A percentile compares a stretch with the other conserved stretches of the same genome.
phyloP scores from a whole-genome alignment of 2,113 vertebrate species.

The Cyprinus carpio region DNA sequence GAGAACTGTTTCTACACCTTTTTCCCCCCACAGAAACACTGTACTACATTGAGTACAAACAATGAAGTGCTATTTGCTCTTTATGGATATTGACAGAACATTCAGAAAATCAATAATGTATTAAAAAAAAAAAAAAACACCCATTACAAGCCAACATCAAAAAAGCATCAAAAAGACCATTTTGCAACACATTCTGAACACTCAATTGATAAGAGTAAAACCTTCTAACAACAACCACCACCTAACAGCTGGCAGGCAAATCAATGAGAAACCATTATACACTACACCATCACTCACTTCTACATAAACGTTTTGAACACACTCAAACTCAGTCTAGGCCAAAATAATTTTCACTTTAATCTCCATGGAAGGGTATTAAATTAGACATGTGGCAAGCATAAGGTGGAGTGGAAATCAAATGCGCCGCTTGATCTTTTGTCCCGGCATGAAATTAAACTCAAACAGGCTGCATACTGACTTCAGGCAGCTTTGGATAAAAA shows the following conservation, averaged over 20 bases:
- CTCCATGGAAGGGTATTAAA: conserved; percentile 3
- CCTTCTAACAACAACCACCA: background rate
- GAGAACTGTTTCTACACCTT: background rate
- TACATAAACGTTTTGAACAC: background rate
- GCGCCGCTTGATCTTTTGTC: conserved; percentile 28
- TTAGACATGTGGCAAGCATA: conserved; percentile 19
- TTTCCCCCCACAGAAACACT: background rate
- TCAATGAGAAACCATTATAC: conserved; percentile 9
- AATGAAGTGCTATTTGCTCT: conserved; percentile 28
- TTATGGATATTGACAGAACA: background rate
- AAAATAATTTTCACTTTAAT: background rate
- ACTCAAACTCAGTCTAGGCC: conserved; percentile 1
- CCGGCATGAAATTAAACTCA: conserved; percentile 10
- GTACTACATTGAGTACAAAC: background rate
- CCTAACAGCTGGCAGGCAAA: background rate
- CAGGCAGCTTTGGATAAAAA: background rate
- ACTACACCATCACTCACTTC: background rate
- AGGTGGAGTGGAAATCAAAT: conserved; percentile 4
- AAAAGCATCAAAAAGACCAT: conserved; percentile 16
- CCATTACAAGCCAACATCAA: background rate
- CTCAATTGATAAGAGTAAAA: background rate
- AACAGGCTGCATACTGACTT: conserved; percentile 14
- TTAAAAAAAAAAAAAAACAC: background rate
- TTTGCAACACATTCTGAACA: background rate
- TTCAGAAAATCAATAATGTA: conserved; percentile 1